Evolutionary conservation across 2,113 vertebrate species (phyloP), one percentile per base, ranked within the genome.

Genomic region (Passer montanus): DNA sequence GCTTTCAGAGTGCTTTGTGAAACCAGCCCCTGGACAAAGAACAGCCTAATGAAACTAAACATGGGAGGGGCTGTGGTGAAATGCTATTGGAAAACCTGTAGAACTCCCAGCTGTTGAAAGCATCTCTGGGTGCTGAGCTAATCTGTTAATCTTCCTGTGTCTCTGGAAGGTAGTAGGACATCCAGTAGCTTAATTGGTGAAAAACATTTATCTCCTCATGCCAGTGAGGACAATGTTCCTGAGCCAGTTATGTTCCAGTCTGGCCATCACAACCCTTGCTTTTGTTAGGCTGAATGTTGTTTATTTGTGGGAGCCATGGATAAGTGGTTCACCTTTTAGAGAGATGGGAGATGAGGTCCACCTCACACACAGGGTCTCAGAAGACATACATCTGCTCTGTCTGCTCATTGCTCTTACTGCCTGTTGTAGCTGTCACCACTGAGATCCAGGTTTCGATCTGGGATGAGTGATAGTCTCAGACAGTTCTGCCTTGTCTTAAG

Each of bases 401-500:
- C 44, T 89, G 47, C 39, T 90, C n/a, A 41, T 60, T 92, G 60
- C 62, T 95, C 53, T 91, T 93, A 58, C 46, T 86, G 44, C 44
- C 39, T 93, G 43, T 75, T 97, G 47, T 46, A 91, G 69, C 73
- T 90, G 91, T 89, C 90, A 72, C 73, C 17, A 35, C 59, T 75
- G 78, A 93, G 81, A 90, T 92, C 90, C 31, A 43, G 83, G 46
- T 92, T 94, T 97, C 15, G 69, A 93, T 91, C 75, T 23, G 43
- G 79, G 79, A 73, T 95, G 87, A 94, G 39, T 94, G 55, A 95
- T 96, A 60, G 76, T 94, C 70, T 91, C 63, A 91, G 93, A 67
- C 50, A 91, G 41, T 59, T 93, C 39, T 94, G 58, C 41, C 82
- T 85, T 95, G 84, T 93, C 76, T 89, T 87, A 83, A 74, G 46